Base-by-base conservation (phyloP, 2,888 invertebrate genomes). In the Drepanosiphum platanoidis region DNA sequence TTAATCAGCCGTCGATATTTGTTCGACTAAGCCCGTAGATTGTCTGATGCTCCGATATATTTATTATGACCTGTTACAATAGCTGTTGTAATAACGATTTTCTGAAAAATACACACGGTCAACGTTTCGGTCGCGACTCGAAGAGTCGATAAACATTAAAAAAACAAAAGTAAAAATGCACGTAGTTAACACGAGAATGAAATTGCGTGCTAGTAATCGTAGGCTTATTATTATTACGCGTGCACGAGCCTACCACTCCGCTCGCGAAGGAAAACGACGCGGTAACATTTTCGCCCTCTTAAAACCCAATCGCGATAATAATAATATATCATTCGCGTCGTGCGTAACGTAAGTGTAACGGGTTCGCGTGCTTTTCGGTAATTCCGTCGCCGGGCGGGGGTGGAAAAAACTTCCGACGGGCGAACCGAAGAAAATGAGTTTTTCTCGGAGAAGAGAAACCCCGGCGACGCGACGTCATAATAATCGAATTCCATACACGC, bases 221-320 rank as follows among this genome's bases (percentile, higher is more conserved):
- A 52, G 68, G 34, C 68, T 71, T 13, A 61, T 61, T 61, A 61
- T 61, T 61, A 61, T 8, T 61, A 5, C 58, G 11, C 22, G 18
- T 8, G n/a, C 36, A 52, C 8, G 39, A 61, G 71, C 71, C 71
- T 30, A 70, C n/a, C n/a, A n/a, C n/a, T n/a, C n/a, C n/a, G n/a
- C 70, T 80, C 81, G 15, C 58, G 71, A 81, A 81, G 39, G 61
- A 58, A 72, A 72, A 81, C 32, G 13, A 81, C 71, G 34, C n/a
- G n/a, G n/a, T 72, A 71, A 81, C 39, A 42, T 72, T 72, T 58
- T 81, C 71, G 61, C 71, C 81, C 81, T 72, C 81, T 81, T 81
- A 81, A 61, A 72, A 81, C 61, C 39, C 72, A 32, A 81, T 72
- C 32, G 32, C 61, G 71, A 81, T 81, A 71, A 71, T 27, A 61